Evolutionary conservation across 2,888 invertebrate genomes (phyloP), one percentile per base, ranked within the genome.

Genomic region (Orthonevra nobilis): DNA sequence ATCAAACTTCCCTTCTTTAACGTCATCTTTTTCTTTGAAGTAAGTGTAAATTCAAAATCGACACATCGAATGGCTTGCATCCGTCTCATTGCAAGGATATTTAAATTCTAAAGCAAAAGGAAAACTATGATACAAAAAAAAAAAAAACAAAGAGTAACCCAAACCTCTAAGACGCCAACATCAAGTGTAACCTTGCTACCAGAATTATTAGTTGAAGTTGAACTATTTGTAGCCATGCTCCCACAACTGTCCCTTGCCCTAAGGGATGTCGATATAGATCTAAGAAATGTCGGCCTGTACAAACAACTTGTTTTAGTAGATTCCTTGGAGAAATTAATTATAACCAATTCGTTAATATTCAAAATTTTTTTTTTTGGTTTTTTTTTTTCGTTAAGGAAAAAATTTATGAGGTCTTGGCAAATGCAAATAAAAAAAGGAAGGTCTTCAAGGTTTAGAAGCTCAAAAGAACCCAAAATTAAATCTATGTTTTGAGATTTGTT

Each of bases 91-190:
- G n/a, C n/a, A n/a, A n/a, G n/a, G n/a, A n/a, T n/a, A n/a, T n/a
- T n/a, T n/a, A n/a, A n/a, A n/a, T n/a, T n/a, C n/a, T n/a, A n/a
- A n/a, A n/a, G n/a, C n/a, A n/a, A n/a, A n/a, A 40, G 7, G 10
- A 19, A 7, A 44, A 10, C 15, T 26, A 48, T 36, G 36, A 42
- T n/a, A 23, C n/a, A 20, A 10, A 17, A 42, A 52, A 28, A 14
- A 40, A 42, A 17, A 52, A 44, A 26, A 36, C 7, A 28, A 32
- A 54, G 36, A 63, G 61, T 69, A 61, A 82, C 86, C 86, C 88
- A 85, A 86, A 89, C 89, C 89, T 89, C 89, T 86, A 88, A 84
- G 79, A 88, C 86, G 83, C 85, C 86, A 81, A 85, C 88, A 83
- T 86, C 87, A 79, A 87, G 87, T 84, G 86, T 88, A 84, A 87